Evolutionary conservation across 2,113 vertebrate genomes (phyloP), one percentile per base, ranked within the genome.

Genomic region (Trinectes maculatus): DNA sequence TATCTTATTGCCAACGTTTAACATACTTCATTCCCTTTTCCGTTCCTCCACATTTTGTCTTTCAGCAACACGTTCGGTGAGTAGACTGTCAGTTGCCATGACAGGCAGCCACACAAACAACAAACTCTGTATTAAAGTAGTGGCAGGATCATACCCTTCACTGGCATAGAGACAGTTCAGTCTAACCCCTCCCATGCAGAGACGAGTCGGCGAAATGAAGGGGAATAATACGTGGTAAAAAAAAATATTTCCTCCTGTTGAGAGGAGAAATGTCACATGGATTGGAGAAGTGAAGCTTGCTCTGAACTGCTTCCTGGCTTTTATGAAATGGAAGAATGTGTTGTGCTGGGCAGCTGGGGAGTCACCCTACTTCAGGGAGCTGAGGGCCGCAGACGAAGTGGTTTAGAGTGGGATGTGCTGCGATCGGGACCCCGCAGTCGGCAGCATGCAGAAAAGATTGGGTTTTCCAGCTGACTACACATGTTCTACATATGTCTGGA

Each of bases 1-100:
- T 26, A 11, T 15, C n/a, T n/a, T n/a, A n/a, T n/a, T n/a, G n/a
- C n/a, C n/a, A n/a, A n/a, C n/a, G 76, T 87, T 80, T 80, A 44
- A 53, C 73, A 52, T 76, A 69, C 71, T 79, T 84, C 74, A 82
- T 79, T 77, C 72, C 69, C 71, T 84, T 86, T 92, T 88, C 84
- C 87, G 85, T 86, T 84, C 88, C 85, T 53, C 74, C 75, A 70
- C 80, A 65, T 70, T 77, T 81, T 24, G 56, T 77, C 74, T 75
- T 82, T 66, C 74, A 46, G 53, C 0, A 9, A 8, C n/a, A n/a
- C n/a, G 16, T 63, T 69, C 75, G 46, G 6, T 12, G 71, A 79
- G 77, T 28, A 44, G 66, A 72, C 82, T 61, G 76, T 85, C 83
- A 86, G 76, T 77, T 73, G 53, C 77, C 67, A 72, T 77, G 86